Percentiles rank a stretch among this genome's conserved stretches.
Evolutionary conservation across 2,113 vertebrate species (phyloP).

Genomic region (Corvus cornix): DNA sequence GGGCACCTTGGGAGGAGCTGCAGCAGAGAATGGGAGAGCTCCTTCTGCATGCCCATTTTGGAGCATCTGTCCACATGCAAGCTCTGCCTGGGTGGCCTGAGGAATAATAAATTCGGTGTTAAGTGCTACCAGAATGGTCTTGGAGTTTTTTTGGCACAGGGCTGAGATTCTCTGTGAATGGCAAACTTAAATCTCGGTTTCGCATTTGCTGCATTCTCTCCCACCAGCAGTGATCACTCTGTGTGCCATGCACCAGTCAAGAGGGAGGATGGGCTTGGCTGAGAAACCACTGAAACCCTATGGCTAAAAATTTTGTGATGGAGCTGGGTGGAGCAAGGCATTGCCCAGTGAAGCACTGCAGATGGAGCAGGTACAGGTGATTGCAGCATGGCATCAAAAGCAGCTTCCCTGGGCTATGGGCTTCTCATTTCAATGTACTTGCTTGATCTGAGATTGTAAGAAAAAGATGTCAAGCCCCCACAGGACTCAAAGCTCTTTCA

Average conservation of each 20-base stretch:
- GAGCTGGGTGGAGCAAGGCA: background rate
- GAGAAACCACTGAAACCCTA: background rate
- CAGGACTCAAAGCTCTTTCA: background rate
- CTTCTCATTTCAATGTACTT: background rate
- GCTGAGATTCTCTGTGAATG: background rate
- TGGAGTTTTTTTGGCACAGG: background rate
- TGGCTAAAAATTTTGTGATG: background rate
- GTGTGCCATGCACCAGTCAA: background rate
- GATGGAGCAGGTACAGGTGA: background rate
- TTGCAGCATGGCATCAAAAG: accelerated
- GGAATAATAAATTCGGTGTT: background rate
- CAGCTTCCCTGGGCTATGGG: background rate
- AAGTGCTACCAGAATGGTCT: background rate
- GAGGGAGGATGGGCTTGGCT: background rate
- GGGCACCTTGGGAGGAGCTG: background rate
- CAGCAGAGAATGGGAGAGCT: background rate
- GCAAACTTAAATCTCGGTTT: background rate
- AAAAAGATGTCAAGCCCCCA: background rate
- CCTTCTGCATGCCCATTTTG: background rate
- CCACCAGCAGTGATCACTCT: no score
- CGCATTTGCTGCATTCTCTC: background rate
- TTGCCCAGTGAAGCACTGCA: background rate
- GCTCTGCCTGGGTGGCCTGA: background rate
- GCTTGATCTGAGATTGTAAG: background rate
- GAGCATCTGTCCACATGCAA: accelerated